Conservation (phyloP, 2,797 vertebrate species). For the Paramormyrops hopkinsi region DNA sequence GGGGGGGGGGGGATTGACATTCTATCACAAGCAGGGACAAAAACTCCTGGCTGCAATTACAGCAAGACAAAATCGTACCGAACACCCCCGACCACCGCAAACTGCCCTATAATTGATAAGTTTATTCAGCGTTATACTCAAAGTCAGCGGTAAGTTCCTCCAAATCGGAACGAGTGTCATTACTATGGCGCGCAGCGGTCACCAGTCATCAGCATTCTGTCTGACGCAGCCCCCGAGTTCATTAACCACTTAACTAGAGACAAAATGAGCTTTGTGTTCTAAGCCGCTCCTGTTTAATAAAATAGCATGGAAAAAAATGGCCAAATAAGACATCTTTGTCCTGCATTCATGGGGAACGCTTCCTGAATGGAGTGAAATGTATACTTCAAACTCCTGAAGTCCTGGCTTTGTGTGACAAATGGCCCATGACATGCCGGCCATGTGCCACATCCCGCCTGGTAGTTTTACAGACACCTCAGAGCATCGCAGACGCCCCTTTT, state of each 20-base stretch:
- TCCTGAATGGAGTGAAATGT: not conserved
- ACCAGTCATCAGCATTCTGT: not conserved
- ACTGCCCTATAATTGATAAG: not conserved
- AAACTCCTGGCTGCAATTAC: not conserved
- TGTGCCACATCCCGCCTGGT: not conserved
- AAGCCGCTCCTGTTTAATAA: not conserved
- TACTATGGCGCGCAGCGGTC: not conserved
- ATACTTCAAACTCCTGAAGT: not conserved
- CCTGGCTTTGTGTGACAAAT: not conserved
- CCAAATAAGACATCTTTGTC: not conserved
- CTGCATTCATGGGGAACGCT: not conserved
- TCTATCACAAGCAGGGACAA: not conserved
- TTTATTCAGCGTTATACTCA: not conserved
- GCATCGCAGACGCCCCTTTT: not conserved
- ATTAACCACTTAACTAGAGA: conserved; percentile 11
- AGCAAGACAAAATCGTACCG: not conserved
- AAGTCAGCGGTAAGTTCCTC: not conserved
- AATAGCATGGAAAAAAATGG: not conserved
- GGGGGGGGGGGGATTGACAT: not conserved
- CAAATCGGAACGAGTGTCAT: not conserved
- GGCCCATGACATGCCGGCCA: not conserved
- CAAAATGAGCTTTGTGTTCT: conserved; percentile 16
- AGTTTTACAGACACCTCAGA: not conserved
- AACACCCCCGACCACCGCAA: not conserved
- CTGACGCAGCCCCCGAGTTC: not conserved